Percentiles rank a stretch among this genome's conserved stretches.
phyloP scores from a whole-genome alignment of 2,888 invertebrate genomes.

The Cynaeus angustus region DNA sequence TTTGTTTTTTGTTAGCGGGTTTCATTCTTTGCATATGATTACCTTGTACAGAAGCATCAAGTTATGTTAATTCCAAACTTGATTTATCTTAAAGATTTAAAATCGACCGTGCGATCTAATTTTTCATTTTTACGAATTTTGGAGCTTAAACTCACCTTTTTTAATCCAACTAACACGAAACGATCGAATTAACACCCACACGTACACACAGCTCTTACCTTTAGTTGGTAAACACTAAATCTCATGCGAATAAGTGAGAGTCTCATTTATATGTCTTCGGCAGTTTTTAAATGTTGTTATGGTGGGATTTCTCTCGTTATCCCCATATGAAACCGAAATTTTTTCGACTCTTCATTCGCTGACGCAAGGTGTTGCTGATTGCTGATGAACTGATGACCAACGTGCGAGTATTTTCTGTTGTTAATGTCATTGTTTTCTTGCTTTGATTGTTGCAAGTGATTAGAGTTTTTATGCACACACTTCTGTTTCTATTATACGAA shows the following conservation, averaged over 20 bases:
- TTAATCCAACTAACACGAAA: not conserved
- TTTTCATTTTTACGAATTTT: no score
- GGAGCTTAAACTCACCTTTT: conserved; percentile 16
- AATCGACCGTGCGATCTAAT: no score
- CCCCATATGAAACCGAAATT: conserved; percentile 38
- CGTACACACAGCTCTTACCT: conserved; percentile 48
- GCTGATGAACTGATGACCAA: conserved; percentile 4
- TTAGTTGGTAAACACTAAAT: conserved; percentile 45
- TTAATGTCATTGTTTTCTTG: conserved; percentile 1
- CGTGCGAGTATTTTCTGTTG: conserved; percentile 5
- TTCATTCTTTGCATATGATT: no score
- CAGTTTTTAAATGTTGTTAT: conserved; percentile 39
- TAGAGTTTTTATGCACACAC: not conserved
- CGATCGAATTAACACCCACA: conserved; percentile 57
- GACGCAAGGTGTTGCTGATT: conserved; percentile 8
- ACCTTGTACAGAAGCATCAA: no score
- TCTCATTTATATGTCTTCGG: conserved; percentile 50
- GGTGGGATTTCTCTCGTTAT: conserved; percentile 48
- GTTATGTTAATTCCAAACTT: no score
- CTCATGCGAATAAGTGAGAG: conserved; percentile 50
- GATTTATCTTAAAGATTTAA: no score
- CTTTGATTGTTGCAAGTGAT: not conserved
- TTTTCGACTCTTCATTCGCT: conserved; percentile 17
- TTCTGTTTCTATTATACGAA: no score
- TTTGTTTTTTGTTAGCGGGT: no score